Conservation (phyloP, 2,113 vertebrate species). For the Candoia aspera region DNA sequence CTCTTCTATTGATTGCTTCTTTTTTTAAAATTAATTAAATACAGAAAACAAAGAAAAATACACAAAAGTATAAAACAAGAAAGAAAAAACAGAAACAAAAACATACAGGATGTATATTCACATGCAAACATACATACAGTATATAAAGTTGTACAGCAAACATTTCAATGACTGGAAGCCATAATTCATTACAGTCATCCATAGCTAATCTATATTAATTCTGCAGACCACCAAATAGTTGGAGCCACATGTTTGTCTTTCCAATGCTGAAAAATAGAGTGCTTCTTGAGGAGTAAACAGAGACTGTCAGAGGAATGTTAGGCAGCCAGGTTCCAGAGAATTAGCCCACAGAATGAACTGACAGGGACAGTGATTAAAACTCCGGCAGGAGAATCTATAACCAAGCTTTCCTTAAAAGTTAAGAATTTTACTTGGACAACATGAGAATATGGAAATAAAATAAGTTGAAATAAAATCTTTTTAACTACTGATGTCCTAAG, state of each 20-base stretch:
- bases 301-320: background rate
- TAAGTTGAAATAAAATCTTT: background rate
- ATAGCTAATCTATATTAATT: background rate
- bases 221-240: background rate
- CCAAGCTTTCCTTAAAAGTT: background rate
- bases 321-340: background rate
- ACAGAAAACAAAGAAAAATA: background rate
- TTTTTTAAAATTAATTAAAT: background rate
- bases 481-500: background rate
- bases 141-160: background rate
- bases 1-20: background rate
- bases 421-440: background rate
- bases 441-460: background rate
- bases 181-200: background rate
- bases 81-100: background rate
- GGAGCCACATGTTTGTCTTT: background rate
- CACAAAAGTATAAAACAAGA: background rate
- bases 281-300: background rate
- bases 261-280: background rate
- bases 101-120: background rate
- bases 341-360: background rate
- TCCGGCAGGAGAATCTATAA: background rate
- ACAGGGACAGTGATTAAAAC: background rate
- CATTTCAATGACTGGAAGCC: background rate
- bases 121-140: background rate